These are phyloP conservation scores for Cephalopterus ornatus DNA, from an alignment of 2,113 vertebrate species.

Conservation along the genomic window DNA sequence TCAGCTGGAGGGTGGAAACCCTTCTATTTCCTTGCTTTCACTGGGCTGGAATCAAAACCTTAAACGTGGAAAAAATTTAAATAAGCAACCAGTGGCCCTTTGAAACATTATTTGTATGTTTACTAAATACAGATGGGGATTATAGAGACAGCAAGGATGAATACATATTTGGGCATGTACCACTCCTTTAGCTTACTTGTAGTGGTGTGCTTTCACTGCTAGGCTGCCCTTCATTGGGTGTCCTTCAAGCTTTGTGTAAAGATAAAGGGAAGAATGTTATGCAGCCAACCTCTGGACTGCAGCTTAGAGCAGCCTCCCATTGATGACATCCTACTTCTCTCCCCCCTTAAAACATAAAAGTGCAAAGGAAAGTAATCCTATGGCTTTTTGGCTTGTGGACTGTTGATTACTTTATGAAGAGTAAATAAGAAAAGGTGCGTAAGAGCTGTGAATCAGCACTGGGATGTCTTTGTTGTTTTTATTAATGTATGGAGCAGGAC, in stretches of 20 bases:
- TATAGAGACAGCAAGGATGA: background rate
- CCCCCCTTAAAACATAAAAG: background rate
- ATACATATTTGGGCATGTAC: background rate
- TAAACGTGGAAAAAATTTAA: constrained; percentile 59
- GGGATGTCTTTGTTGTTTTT: background rate
- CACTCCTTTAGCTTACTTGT: background rate
- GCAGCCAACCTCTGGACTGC: background rate
- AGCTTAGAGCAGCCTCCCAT: background rate
- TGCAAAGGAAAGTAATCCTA: background rate
- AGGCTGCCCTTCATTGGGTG: background rate
- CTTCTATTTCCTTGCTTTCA: constrained; percentile 30
- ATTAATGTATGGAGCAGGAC: background rate
- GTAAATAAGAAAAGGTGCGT: background rate
- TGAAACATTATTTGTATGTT: background rate
- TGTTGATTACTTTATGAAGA: background rate
- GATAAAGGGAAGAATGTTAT: background rate
- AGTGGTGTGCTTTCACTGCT: background rate
- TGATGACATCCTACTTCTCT: background rate
- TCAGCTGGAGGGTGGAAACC: constrained; percentile 49
- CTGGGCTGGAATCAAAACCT: constrained; percentile 14
- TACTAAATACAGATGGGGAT: constrained; percentile 27
- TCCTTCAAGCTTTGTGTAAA: background rate
- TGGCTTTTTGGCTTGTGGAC: background rate
- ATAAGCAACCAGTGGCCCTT: constrained; percentile 2
- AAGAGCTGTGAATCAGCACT: background rate